Evolutionary conservation across 2,797 vertebrate species (phyloP), one percentile per base, ranked within the genome.

Genomic region (Toxotes lorentzi): DNA sequence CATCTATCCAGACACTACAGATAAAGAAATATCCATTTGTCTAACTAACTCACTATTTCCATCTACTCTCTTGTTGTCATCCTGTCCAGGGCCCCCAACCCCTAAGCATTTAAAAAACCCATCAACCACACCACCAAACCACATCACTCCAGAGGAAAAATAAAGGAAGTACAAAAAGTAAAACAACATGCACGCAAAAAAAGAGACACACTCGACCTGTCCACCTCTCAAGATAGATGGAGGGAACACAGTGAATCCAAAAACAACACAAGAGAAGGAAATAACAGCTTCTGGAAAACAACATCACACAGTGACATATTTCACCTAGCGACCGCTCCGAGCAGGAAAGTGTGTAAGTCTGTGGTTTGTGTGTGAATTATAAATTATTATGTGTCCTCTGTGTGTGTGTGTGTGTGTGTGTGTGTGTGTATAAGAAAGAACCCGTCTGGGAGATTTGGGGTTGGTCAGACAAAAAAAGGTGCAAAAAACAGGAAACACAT

Each of bases 401-500:
- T 72, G 43, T 56, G 59, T 67, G 50, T 21, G 24, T 48, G 40
- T 43, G 74, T 45, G 62, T 45, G 35, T 72, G 43, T 59, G 62
- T 67, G 45, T 21, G 24, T 45, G 40, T 40, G 24, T 45, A 35
- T 40, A 30, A 30, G 27, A 30, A 30, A 68, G 35, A 65, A 56
- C 17, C 61, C 21, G 34, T 78, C 66, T 67, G 56, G 62, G 60
- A 81, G 59, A 74, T 66, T 53, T 78, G 61, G 50, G 62, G 69
- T 65, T 83, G 47, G 41, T 83, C 54, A 66, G 70, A 79, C 43
- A 63, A 43, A 62, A 78, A 71, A 81, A 85, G 75, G 65, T 72
- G 35, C 45, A 83, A 84, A 79, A 86, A 88, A 89, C 80, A 89
- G 80, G 83, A 89, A 91, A 86, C 87, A 90, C 69, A 89, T 90